Evolutionary conservation across 2,888 invertebrate genomes (phyloP).

Genomic region (Drosophila atroscutellata): DNA sequence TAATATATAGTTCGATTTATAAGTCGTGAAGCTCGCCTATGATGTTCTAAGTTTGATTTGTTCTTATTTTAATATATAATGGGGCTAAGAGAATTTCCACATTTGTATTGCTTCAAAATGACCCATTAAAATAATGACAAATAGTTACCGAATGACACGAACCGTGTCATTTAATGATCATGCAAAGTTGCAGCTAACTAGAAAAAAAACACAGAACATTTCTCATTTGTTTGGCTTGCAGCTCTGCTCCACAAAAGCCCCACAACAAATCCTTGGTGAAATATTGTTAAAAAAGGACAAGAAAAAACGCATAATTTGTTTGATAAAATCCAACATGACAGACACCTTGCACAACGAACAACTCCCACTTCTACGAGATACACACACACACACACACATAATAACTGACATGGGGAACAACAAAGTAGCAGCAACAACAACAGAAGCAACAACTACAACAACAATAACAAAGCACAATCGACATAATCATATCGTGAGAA

Average conservation of each 20-base stretch:
- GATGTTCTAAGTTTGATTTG: neutral
- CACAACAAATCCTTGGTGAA: slow-evolving; percentile 30
- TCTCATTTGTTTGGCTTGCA: slow-evolving; percentile 2
- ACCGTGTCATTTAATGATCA: neutral
- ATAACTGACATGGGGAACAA: slow-evolving; percentile 39
- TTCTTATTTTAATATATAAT: neutral
- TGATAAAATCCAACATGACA: slow-evolving; percentile 61
- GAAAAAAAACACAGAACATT: neutral
- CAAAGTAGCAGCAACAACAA: slow-evolving; percentile 54
- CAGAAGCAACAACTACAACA: slow-evolving; percentile 48
- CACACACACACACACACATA: slow-evolving; percentile 16
- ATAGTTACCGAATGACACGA: neutral
- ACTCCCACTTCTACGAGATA: slow-evolving; percentile 18
- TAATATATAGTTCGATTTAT: neutral
- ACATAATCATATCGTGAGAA: slow-evolving; percentile 85
- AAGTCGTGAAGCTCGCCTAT: neutral
- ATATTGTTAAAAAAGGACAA: slow-evolving; percentile 20
- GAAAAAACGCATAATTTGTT: slow-evolving; percentile 49
- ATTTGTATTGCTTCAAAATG: neutral
- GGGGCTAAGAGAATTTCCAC: neutral
- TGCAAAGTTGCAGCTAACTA: neutral
- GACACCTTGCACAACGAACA: slow-evolving; percentile 61
- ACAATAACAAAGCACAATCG: slow-evolving; percentile 70
- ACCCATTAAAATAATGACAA: neutral
- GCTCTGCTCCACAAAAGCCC: neutral